Evolutionary conservation across 2,113 vertebrate genomes (phyloP), one percentile per base, ranked within the genome.

Genomic region (Poicephalus gulielmi): DNA sequence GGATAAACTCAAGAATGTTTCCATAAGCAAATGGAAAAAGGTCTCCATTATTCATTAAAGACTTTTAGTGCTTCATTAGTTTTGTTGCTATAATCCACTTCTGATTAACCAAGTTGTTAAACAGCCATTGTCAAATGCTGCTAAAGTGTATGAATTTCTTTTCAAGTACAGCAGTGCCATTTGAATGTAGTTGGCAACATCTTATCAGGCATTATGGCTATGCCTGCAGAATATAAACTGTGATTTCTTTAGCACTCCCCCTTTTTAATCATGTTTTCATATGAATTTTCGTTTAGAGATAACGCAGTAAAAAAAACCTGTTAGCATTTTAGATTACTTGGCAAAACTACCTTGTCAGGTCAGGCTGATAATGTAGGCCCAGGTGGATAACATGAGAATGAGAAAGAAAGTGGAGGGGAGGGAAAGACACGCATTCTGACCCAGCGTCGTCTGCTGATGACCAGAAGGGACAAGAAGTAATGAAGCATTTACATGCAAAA

Each of bases 21-120:
- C 37, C 47, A 39, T 30, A 69, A 92, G 74, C 86, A 83, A 93
- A 92, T 57, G 35, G 23, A 55, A 92, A 94, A 93, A n/a, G 31
- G 75, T 46, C 62, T 83, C 31, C 77, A 62, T 94, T 94, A 87
- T 92, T 92, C 88, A 92, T 96, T 94, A 89, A 89, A 73, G 83
- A 55, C 77, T 79, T 91, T 33, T 33, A 94, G 86, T 91, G 92
- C 66, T 95, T 93, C 95, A 94, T 95, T 96, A 92, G 93, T 91
- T 94, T 75, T 77, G 91, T 62, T 95, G 77, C 83, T 85, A 22
- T 92, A 94, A 94, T 92, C 92, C 77, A 83, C 70, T 89, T 76
- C 70, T 80, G 92, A 94, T 96, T 91, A 95, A 60, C 77, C 3
- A 37, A 80, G 88, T 73, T 94, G 88, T 89, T 96, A 80, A 95